Conservation (phyloP, 2,888 invertebrate genomes). For the Uropetala carovei region DNA sequence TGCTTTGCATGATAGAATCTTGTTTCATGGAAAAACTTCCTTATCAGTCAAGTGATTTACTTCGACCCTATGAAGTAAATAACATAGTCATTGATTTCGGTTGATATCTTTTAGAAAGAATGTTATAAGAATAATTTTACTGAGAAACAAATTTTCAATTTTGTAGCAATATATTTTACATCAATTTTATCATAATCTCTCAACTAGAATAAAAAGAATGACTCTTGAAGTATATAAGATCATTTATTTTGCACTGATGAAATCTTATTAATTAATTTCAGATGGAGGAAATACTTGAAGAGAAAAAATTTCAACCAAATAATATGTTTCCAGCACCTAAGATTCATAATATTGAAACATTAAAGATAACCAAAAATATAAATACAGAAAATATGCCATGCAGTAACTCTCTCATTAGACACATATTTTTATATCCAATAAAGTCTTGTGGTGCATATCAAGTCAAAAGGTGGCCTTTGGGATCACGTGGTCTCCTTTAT, state of each 20-base stretch:
- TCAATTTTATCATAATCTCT: neutral
- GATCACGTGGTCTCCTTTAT: conserved; percentile 86
- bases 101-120: too few relatives aligned
- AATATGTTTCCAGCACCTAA: neutral
- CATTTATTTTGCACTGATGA: neutral
- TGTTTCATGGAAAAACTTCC: conserved; percentile 81
- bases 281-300: neutral
- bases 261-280: neutral
- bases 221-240: neutral
- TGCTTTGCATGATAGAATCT: conserved; percentile 84
- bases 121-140: too few relatives aligned
- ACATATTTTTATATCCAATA: conserved; percentile 88
- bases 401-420: conserved; percentile 71
- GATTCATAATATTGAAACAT: neutral
- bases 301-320: neutral
- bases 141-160: too few relatives aligned
- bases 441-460: conserved; percentile 93
- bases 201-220: neutral
- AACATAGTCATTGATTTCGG: too few relatives aligned
- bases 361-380: neutral
- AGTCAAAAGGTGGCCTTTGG: conserved; percentile 85
- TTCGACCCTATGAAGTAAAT: neutral
- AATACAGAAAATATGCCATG: neutral
- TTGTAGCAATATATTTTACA: too few relatives aligned
- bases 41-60: neutral